Evolutionary conservation across 1,140 invertebrate species (phyloP).

Genomic region (Battus philenor): DNA sequence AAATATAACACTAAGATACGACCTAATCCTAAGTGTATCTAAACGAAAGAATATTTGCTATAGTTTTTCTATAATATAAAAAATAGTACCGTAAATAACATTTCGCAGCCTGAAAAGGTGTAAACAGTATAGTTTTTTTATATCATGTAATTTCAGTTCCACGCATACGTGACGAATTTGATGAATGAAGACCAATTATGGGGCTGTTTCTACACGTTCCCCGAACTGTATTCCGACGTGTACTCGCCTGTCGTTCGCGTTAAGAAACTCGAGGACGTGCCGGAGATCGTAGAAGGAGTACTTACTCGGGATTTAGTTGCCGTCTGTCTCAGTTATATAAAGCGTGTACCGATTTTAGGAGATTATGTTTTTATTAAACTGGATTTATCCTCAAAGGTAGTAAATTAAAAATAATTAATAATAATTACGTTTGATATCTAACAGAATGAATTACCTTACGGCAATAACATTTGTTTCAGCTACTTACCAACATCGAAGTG

Average conservation of each 20-base stretch:
- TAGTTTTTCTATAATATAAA: background rate
- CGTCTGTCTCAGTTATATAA: slow-evolving; percentile 55
- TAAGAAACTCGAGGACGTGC: slow-evolving; percentile 34
- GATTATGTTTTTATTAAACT: slow-evolving; percentile 63
- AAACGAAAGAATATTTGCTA: background rate
- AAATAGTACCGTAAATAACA: background rate
- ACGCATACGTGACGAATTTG: slow-evolving; percentile 39
- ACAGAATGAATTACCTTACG: background rate
- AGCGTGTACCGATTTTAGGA: slow-evolving; percentile 50
- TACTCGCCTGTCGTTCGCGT: slow-evolving; percentile 51
- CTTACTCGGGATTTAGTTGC: slow-evolving; percentile 51
- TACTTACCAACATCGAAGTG: slow-evolving; percentile 48
- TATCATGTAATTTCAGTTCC: slow-evolving; percentile 45
- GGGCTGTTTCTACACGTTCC: slow-evolving; percentile 64
- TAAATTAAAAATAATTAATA: background rate
- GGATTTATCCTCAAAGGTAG: slow-evolving; percentile 53
- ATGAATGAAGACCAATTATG: slow-evolving; percentile 59
- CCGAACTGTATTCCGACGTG: slow-evolving; percentile 48
- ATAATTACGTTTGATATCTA: background rate
- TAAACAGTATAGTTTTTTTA: slow-evolving; percentile 2
- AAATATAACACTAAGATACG: background rate
- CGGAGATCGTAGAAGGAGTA: slow-evolving; percentile 32
- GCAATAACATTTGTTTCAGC: slow-evolving; percentile 31
- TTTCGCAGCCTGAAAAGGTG: background rate
- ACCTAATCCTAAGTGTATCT: background rate